phyloP scores from a whole-genome alignment of 2,797 vertebrate species.

The Rachycentron canadum region DNA sequence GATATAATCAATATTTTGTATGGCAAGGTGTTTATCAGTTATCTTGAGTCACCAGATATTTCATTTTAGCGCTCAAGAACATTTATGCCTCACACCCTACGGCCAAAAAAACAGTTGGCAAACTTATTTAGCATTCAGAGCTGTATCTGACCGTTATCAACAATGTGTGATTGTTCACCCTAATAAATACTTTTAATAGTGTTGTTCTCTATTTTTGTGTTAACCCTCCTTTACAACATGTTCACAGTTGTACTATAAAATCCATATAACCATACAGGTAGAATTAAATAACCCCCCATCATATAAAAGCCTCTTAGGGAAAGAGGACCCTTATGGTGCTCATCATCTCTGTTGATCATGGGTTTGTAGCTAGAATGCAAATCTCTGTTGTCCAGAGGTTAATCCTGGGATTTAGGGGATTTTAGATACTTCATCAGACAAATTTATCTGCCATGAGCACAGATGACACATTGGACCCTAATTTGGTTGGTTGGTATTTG shows the following conservation, averaged over 20 bases:
- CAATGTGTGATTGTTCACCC: not conserved
- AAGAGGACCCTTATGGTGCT: constrained; percentile 60
- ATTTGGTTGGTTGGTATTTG: constrained; percentile 49
- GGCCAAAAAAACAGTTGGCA: not conserved
- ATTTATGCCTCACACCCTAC: not conserved
- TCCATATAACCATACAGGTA: constrained; percentile 43
- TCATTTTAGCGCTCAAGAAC: not conserved
- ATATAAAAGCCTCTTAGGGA: constrained; percentile 71
- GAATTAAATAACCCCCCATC: constrained; percentile 58
- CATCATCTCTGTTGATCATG: constrained; percentile 64
- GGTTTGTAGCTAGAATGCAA: constrained; percentile 45
- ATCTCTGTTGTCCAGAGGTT: constrained; percentile 67
- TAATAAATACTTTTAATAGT: not conserved
- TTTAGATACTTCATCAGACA: constrained; percentile 52
- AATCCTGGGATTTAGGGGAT: constrained; percentile 70
- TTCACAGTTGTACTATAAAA: constrained; percentile 36
- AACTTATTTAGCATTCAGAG: not conserved
- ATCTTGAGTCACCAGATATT: not conserved
- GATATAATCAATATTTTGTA: not conserved
- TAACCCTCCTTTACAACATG: constrained; percentile 8
- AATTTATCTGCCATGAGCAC: constrained; percentile 46
- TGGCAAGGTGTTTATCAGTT: not conserved
- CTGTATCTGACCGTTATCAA: not conserved
- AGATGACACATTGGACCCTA: constrained; percentile 55
- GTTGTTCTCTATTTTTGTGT: not conserved